Percentiles rank a stretch among this genome's conserved stretches.
phyloP scores from a whole-genome alignment of 2,797 vertebrate genomes.

The Sardinella longiceps region DNA sequence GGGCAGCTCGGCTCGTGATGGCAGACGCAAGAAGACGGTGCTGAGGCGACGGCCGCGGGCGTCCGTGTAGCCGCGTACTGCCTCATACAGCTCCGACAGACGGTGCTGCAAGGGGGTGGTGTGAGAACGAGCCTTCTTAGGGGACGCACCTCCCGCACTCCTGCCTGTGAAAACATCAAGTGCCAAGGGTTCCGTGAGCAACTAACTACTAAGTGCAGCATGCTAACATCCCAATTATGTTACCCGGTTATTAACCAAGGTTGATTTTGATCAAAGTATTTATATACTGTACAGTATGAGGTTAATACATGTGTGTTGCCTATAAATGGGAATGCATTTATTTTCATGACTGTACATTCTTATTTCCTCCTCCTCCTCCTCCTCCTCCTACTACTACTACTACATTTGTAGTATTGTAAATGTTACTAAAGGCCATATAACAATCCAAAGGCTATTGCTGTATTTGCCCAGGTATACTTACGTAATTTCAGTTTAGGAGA shows the following conservation, averaged over 20 bases:
- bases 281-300: too few relatives aligned
- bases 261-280: too few relatives aligned
- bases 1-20: slow-evolving; percentile 92
- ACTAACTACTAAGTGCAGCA: not conserved
- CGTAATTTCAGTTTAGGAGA: slow-evolving; percentile 97
- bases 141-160: slow-evolving; percentile 89
- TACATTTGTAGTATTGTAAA: too few relatives aligned
- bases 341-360: too few relatives aligned
- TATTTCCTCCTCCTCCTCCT: too few relatives aligned
- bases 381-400: too few relatives aligned
- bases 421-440: not conserved
- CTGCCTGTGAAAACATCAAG: slow-evolving; percentile 72
- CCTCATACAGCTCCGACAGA: slow-evolving; percentile 94
- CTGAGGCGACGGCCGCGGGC: slow-evolving; percentile 91
- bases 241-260: too few relatives aligned
- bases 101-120: slow-evolving; percentile 98
- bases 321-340: too few relatives aligned
- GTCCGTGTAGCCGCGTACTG: slow-evolving; percentile 95
- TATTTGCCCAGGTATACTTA: slow-evolving; percentile 66
- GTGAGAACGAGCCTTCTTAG: slow-evolving; percentile 96
- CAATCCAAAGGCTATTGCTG: not conserved
- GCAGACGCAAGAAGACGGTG: slow-evolving; percentile 94
- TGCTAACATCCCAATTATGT: too few relatives aligned
- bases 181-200: not conserved
- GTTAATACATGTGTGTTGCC: too few relatives aligned